phyloP scores from a whole-genome alignment of 1,140 invertebrate species.

The Vanessa atalanta region DNA sequence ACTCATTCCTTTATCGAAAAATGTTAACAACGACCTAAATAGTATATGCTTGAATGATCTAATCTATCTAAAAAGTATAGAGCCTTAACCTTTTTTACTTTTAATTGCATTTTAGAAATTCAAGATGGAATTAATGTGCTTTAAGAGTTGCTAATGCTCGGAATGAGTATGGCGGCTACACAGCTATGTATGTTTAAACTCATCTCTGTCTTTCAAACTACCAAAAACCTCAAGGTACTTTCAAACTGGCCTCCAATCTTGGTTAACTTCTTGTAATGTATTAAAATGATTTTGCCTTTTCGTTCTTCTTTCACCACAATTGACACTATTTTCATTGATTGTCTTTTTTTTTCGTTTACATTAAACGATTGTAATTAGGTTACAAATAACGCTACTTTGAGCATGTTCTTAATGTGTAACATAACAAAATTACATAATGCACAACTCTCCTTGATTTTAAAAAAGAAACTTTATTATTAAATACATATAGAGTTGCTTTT shows the following conservation, averaged over 20 bases:
- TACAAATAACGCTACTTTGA: constrained; percentile 53
- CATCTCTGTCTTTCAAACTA: constrained; percentile 43
- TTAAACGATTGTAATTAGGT: constrained; percentile 33
- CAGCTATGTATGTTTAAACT: constrained; percentile 49
- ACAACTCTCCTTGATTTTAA: constrained; percentile 61
- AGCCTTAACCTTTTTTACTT: constrained; percentile 57
- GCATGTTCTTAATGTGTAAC: constrained; percentile 47
- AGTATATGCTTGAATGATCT: constrained; percentile 62
- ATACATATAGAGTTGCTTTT: constrained; percentile 48
- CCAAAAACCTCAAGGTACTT: constrained; percentile 49
- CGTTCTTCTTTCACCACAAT: constrained; percentile 14
- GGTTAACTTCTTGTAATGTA: constrained; percentile 44
- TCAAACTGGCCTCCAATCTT: constrained; percentile 44
- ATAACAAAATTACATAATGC: constrained; percentile 40
- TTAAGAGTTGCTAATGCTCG: constrained; percentile 59
- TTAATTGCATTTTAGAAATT: constrained; percentile 67
- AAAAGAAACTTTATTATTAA: not conserved
- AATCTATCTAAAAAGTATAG: constrained; percentile 56
- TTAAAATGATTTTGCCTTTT: constrained; percentile 57
- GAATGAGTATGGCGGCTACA: constrained; percentile 61
- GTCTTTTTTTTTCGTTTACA: constrained; percentile 15
- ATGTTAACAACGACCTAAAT: constrained; percentile 59
- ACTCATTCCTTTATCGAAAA: constrained; percentile 55
- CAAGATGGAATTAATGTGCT: constrained; percentile 56
- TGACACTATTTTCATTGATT: constrained; percentile 16